A percentile compares a stretch with the other conserved stretches of the same genome.
phyloP scores from a whole-genome alignment of 2,113 vertebrate genomes.

The Bubo bubo region DNA sequence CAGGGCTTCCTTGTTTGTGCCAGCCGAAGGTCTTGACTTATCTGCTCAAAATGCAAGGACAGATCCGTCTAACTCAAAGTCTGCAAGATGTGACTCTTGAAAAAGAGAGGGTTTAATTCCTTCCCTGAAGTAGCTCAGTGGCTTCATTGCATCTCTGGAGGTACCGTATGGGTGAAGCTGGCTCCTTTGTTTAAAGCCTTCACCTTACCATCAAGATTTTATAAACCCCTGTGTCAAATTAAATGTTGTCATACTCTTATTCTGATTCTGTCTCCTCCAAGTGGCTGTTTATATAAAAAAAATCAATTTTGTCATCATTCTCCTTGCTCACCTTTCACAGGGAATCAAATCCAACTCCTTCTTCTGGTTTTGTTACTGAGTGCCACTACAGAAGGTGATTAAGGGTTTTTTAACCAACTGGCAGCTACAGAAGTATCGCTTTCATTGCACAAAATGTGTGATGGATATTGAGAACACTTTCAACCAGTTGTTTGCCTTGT shows the following conservation, averaged over 20 bases:
- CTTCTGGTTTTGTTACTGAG: not conserved
- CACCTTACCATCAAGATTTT: not conserved
- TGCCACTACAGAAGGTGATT: not conserved
- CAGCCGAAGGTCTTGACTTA: not conserved
- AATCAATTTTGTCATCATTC: not conserved
- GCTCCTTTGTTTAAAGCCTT: not conserved
- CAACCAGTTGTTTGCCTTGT: not conserved
- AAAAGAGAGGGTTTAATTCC: not conserved
- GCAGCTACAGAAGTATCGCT: not conserved
- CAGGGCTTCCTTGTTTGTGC: rapidly evolving
- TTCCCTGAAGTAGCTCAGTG: not conserved
- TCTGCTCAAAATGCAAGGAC: not conserved
- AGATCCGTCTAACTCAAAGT: not conserved
- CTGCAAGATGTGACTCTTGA: not conserved
- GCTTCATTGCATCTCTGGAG: not conserved
- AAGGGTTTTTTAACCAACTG: not conserved
- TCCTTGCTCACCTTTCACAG: not conserved
- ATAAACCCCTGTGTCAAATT: not conserved
- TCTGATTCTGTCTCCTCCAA: not conserved
- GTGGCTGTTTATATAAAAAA: not conserved
- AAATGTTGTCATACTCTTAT: not conserved
- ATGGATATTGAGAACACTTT: slow-evolving; percentile 2
- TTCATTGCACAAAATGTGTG: not conserved
- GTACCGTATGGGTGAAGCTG: not conserved
- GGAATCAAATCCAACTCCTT: not conserved